Conservation (phyloP, 2,113 vertebrate genomes). For the Cnemophilus loriae region DNA sequence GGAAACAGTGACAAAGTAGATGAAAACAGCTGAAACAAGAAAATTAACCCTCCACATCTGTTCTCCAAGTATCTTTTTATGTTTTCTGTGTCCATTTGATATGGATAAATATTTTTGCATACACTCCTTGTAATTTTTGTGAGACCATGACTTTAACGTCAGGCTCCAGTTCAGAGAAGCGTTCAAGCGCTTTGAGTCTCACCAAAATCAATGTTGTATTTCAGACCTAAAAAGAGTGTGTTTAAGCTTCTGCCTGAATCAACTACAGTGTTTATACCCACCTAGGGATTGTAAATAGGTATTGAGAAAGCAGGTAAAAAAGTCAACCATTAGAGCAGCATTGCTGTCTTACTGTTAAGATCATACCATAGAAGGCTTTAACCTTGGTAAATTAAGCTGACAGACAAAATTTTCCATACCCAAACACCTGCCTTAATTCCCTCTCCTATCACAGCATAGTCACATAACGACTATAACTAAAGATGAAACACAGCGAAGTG, state of each 20-base stretch:
- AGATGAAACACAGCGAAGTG: background rate
- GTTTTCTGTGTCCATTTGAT: background rate
- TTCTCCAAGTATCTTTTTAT: background rate
- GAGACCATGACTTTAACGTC: background rate
- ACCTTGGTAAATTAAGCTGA: background rate
- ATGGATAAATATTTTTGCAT: background rate
- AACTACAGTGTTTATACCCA: background rate
- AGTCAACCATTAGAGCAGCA: background rate
- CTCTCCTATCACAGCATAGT: background rate
- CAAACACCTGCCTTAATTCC: background rate
- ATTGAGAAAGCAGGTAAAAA: background rate
- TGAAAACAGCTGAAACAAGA: background rate
- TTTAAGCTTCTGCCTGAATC: background rate
- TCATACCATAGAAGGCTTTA: background rate
- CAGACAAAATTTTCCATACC: background rate
- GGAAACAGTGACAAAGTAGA: background rate
- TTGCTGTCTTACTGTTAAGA: background rate
- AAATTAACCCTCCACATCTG: background rate
- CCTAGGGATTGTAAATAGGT: background rate
- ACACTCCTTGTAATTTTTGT: background rate
- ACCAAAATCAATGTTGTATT: background rate
- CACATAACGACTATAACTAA: background rate
- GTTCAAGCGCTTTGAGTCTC: background rate
- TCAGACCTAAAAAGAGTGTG: background rate
- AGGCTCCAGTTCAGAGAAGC: background rate